Conservation (phyloP, 2,888 invertebrate species). For the Pyrrhopygopsis socrates region DNA sequence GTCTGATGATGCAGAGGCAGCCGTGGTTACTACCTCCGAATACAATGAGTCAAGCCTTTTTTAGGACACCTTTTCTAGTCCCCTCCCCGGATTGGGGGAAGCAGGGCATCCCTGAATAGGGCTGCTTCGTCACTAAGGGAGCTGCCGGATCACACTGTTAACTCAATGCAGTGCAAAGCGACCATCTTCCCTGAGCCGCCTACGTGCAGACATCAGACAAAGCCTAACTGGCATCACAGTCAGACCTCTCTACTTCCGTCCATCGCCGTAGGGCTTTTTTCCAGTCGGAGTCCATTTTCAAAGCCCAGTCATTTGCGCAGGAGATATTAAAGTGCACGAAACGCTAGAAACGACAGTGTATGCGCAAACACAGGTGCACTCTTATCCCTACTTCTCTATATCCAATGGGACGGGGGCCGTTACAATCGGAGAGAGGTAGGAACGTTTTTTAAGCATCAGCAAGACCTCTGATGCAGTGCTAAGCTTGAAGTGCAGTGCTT, state of each 20-base stretch:
- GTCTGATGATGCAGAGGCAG: conserved; percentile 36
- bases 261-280: conserved; percentile 40
- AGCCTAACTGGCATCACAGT: conserved; percentile 21
- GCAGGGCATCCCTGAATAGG: conserved; percentile 82
- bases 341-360: not conserved
- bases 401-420: conserved; percentile 52
- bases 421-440: conserved; percentile 40
- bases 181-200: conserved; percentile 35
- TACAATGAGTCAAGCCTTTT: conserved; percentile 58
- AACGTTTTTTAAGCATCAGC: not conserved
- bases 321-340: conserved; percentile 42
- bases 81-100: conserved; percentile 78
- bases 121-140: conserved; percentile 69
- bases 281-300: conserved; percentile 17
- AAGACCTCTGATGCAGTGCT: not conserved
- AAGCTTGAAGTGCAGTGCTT: too few relatives aligned
- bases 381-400: conserved; percentile 21
- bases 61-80: conserved; percentile 82
- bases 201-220: conserved; percentile 40
- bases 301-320: conserved; percentile 46
- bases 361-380: conserved; percentile 45
- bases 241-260: conserved; percentile 53
- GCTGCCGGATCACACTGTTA: conserved; percentile 4
- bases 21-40: conserved; percentile 59
- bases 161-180: conserved; percentile 29